Conservation (phyloP, 53 echinoderm and acorn worm genomes). For the Patiria pectinifera region DNA sequence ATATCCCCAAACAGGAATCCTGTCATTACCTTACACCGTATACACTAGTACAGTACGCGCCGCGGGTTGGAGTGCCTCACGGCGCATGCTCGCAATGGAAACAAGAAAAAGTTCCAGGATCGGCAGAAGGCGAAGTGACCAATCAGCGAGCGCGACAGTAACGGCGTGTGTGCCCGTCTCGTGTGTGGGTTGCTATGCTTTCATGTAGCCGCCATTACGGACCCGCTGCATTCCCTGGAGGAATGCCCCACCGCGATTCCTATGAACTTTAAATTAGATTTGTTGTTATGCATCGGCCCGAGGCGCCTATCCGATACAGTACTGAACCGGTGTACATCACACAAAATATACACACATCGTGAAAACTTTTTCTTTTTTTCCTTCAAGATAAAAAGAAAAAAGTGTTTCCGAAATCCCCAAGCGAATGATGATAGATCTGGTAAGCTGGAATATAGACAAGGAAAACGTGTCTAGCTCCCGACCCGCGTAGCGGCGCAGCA, state of each 20-base stretch:
- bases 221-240: constrained; percentile 53
- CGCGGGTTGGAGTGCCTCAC: not conserved
- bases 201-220: constrained; percentile 70
- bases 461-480: constrained; percentile 7
- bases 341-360: not conserved
- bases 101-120: constrained; percentile 58
- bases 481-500: not conserved
- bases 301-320: constrained; percentile 65
- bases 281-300: constrained; percentile 66
- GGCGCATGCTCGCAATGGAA: constrained; percentile 37
- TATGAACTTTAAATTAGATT: constrained; percentile 90
- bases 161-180: constrained; percentile 68
- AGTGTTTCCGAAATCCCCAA: constrained; percentile 13
- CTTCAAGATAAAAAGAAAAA: not conserved
- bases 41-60: not conserved
- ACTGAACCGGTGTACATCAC: constrained; percentile 26
- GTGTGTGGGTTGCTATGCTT: constrained; percentile 76
- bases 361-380: not conserved
- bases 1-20: constrained; percentile 60
- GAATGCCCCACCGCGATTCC: constrained; percentile 67
- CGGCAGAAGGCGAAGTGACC: constrained; percentile 25
- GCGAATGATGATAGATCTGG: not conserved
- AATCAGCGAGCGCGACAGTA: constrained; percentile 52
- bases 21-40: constrained; percentile 24
- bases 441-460: not conserved